These are phyloP conservation scores for Conger conger DNA, from an alignment of 2,113 vertebrate genomes.

Conservation along the genomic window DNA sequence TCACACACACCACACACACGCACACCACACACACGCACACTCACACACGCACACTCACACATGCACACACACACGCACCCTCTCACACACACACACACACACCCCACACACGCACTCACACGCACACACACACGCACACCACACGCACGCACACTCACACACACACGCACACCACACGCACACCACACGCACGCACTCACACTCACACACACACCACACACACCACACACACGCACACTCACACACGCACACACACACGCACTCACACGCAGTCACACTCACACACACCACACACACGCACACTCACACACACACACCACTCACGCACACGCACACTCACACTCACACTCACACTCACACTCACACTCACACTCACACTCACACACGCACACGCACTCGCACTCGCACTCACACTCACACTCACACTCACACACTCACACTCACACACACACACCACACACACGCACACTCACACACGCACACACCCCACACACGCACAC, in stretches of 20 bases:
- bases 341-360: not conserved
- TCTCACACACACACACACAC: not conserved
- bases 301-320: not conserved
- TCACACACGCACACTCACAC: not conserved
- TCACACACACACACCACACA: slow-evolving; percentile 12
- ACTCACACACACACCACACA: slow-evolving; percentile 11
- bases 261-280: no score
- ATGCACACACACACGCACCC: slow-evolving; percentile 7
- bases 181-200: not conserved
- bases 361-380: not conserved
- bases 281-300: slow-evolving; percentile 1
- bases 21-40: slow-evolving; percentile 3
- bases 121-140: slow-evolving; percentile 14
- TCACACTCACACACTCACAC: not conserved
- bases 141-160: no score
- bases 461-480: not conserved
- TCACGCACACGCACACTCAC: slow-evolving; percentile 1
- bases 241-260: not conserved
- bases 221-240: not conserved
- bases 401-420: not conserved
- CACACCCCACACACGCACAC: slow-evolving; percentile 4
- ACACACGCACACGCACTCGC: slow-evolving; percentile 8
- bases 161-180: slow-evolving; percentile 9
- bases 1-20: no score
- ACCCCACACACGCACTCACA: not conserved